These are phyloP conservation scores for Nemapogon koenigi DNA, from an alignment of 2,888 invertebrate genomes.

Conservation along the genomic window DNA sequence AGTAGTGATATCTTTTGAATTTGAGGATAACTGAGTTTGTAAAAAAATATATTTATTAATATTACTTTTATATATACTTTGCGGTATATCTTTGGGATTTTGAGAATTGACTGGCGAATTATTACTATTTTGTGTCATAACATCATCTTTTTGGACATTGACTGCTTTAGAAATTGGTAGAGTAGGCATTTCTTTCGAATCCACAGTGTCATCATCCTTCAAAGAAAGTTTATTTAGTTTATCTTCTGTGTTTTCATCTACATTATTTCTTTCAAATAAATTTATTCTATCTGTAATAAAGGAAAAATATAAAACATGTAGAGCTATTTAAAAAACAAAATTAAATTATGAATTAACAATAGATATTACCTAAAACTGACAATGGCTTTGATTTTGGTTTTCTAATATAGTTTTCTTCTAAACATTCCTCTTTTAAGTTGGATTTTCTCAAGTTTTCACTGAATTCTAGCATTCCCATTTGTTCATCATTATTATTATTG, in stretches of 20 bases:
- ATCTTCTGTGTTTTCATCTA: constrained; percentile 34
- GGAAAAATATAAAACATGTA: background rate
- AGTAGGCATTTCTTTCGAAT: no score
- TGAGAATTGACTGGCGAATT: constrained; percentile 5
- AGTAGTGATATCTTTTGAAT: no score
- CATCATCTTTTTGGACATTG: constrained; percentile 12
- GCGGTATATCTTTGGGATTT: constrained; percentile 21
- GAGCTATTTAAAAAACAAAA: background rate
- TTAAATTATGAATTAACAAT: background rate
- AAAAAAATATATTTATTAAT: constrained; percentile 47
- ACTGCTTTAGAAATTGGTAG: no score
- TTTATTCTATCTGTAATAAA: constrained; percentile 53
- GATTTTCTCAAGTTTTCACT: constrained; percentile 31
- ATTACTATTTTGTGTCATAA: constrained; percentile 17
- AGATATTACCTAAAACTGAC: constrained; percentile 45
- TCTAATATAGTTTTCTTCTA: constrained; percentile 21
- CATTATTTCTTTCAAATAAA: constrained; percentile 51
- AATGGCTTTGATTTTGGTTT: constrained; percentile 41
- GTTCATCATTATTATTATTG: constrained; percentile 50
- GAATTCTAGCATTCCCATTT: constrained; percentile 56
- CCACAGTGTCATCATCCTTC: constrained; percentile 25
- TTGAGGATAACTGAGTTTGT: constrained; percentile 49
- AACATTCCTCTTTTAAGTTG: constrained; percentile 29
- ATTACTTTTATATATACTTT: constrained; percentile 45
- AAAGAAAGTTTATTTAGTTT: constrained; percentile 41